Conservation (phyloP, 2,888 invertebrate genomes). For the Rhagonycha fulva region DNA sequence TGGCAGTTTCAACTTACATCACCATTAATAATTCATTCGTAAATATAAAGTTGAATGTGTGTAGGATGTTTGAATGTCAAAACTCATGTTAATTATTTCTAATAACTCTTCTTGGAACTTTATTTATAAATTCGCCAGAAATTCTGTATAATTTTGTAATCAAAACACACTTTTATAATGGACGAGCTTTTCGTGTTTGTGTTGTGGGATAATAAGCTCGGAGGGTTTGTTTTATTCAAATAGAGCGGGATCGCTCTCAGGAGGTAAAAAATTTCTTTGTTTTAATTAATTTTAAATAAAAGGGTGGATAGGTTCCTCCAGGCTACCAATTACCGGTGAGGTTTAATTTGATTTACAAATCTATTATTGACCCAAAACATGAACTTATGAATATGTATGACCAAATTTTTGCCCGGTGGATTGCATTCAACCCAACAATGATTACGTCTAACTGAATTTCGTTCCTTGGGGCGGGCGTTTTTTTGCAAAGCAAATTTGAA, state of each 20-base stretch:
- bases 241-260: neutral
- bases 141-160: neutral
- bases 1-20: conserved; percentile 12
- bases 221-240: neutral
- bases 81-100: neutral
- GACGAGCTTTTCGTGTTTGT: neutral
- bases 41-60: neutral
- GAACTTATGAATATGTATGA: neutral
- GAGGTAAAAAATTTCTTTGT: neutral
- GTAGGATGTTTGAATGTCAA: conserved; percentile 7
- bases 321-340: neutral
- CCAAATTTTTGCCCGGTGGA: neutral
- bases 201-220: neutral
- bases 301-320: neutral
- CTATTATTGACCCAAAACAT: neutral
- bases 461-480: neutral
- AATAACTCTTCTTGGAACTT: neutral
- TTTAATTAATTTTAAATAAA: neutral
- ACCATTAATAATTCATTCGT: conserved; percentile 13
- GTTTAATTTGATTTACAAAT: neutral
- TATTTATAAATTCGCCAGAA: neutral
- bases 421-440: neutral
- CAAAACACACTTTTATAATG: neutral
- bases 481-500: neutral
- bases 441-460: neutral